These are phyloP conservation scores for Ginglymostoma cirratum DNA, from an alignment of 2,113 vertebrate genomes.

Conservation along the genomic window DNA sequence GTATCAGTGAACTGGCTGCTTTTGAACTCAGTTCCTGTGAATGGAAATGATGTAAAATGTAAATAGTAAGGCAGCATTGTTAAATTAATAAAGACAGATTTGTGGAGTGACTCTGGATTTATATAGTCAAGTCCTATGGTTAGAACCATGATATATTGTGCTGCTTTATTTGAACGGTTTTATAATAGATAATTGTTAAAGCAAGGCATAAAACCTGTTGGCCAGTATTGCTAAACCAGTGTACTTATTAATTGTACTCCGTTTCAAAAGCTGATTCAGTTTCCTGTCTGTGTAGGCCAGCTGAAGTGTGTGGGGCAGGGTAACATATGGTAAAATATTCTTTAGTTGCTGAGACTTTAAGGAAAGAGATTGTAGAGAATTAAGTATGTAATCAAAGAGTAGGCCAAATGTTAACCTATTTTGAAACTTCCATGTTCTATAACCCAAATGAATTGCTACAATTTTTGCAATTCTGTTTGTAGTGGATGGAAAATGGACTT, in stretches of 20 bases:
- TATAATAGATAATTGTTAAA: not conserved
- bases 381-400: not conserved
- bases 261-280: not conserved
- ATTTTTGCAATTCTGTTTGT: not conserved
- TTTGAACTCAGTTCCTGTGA: not conserved
- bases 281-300: not conserved
- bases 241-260: not conserved
- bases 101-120: not conserved
- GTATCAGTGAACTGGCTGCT: constrained; percentile 44
- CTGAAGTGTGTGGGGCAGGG: too few species aligned
- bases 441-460: not conserved
- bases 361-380: not conserved
- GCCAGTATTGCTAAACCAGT: not conserved
- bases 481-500: not conserved
- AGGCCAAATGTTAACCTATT: not conserved
- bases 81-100: not conserved
- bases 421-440: not conserved
- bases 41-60: not conserved
- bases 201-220: not conserved
- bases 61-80: not conserved
- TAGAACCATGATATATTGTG: not conserved
- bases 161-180: not conserved
- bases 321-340: not conserved
- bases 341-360: not conserved
- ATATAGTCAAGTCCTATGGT: not conserved